Percentiles rank a stretch among this genome's conserved stretches.
phyloP scores from a whole-genome alignment of 2,797 vertebrate species.

The Cossypha caffra region DNA sequence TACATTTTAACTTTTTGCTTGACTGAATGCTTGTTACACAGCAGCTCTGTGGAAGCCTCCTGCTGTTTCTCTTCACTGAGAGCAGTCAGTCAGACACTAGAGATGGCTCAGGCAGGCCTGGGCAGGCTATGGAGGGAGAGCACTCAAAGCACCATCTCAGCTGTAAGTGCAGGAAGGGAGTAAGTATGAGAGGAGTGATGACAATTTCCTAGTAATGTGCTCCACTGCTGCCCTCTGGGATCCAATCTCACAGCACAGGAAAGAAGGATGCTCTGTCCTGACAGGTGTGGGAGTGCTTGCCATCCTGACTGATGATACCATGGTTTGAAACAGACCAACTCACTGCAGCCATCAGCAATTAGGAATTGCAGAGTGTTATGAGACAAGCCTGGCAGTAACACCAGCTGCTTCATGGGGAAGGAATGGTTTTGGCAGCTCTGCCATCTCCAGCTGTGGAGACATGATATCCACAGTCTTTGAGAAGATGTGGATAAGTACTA shows the following conservation, averaged over 20 bases:
- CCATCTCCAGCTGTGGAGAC: background rate
- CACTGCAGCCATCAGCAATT: background rate
- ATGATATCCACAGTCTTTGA: background rate
- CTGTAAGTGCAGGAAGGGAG: background rate
- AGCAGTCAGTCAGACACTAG: background rate
- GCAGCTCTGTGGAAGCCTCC: background rate
- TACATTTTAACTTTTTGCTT: background rate
- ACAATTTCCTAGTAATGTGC: background rate
- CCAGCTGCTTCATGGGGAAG: background rate
- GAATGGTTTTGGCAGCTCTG: slow-evolving; percentile 2
- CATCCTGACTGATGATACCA: background rate
- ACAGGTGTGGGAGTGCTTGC: background rate
- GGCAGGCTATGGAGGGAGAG: background rate
- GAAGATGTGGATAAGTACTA: background rate
- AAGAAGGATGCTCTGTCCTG: background rate
- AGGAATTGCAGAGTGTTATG: background rate
- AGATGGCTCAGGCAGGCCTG: background rate
- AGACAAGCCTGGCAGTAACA: background rate
- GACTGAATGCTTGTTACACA: background rate
- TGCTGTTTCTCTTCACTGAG: background rate
- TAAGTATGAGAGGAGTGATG: background rate
- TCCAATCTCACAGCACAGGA: background rate
- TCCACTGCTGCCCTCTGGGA: background rate
- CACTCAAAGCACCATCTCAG: background rate
- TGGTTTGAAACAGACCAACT: background rate